Evolutionary conservation across 2,888 invertebrate genomes (phyloP), one percentile per base, ranked within the genome.

Genomic region (Monochamus alternatus): DNA sequence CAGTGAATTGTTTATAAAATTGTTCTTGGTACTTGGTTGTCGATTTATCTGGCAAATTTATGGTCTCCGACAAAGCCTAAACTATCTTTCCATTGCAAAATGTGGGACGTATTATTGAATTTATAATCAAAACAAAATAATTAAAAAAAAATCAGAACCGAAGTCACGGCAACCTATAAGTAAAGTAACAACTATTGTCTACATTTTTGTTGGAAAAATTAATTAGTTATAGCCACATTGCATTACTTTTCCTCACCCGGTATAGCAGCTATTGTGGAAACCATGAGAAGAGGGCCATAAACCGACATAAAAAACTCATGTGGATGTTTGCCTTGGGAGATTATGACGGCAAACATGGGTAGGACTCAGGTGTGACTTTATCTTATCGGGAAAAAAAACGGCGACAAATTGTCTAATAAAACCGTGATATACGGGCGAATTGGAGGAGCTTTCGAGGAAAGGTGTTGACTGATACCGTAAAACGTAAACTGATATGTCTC

Each of bases 391-490:
- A 30, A 68, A 22, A 66, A 63, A 68, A 68, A 68, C 38, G 68
- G 47, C 64, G 68, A 68, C 68, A 58, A 55, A 58, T 68, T 59
- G 68, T 68, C 68, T 68, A 68, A 68, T 68, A 68, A 68, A 55
- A 58, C 12, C 30, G 58, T 68, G 58, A 43, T 52, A 58, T 68
- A 68, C 68, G 55, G 68, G 68, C 38, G 44, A 68, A 68, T 22
- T 8, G 44, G 68, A 38, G 38, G 68, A 43, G 32, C 58, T 68
- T 68, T 68, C 68, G 32, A 59, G 10, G 68, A 68, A 68, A 58
- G 43, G 14, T 68, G 44, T 68, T 58, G 68, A 68, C 68, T 68
- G 68, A 68, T 68, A 68, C 38, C 32, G 30, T 30, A 65, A 51
- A 52, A 38, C 38, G 38, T 38, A 38, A 38, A 38, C 55, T 22